Conservation (phyloP, 2,113 vertebrate species). For the Chaetodon auriga region DNA sequence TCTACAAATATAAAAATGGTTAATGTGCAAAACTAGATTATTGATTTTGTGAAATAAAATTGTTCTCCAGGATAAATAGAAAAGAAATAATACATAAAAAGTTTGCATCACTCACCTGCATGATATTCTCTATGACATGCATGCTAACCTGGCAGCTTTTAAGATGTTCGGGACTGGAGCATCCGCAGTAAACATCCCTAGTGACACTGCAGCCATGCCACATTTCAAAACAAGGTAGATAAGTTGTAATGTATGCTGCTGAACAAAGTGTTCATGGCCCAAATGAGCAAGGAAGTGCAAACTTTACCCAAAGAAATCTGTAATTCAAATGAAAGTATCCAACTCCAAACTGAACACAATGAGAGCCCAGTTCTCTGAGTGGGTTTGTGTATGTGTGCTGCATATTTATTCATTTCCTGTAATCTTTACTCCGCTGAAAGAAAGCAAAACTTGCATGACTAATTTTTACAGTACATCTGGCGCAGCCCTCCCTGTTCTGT, state of each 20-base stretch:
- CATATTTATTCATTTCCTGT: slow-evolving; percentile 37
- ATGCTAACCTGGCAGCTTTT: background rate
- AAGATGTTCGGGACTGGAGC: background rate
- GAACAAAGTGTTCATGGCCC: background rate
- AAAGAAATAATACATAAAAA: background rate
- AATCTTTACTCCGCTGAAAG: slow-evolving; percentile 26
- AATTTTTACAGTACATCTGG: slow-evolving; percentile 50
- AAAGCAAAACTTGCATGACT: slow-evolving; percentile 47
- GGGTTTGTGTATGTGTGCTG: slow-evolving; percentile 17
- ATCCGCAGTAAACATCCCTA: background rate
- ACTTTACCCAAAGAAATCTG: slow-evolving; percentile 44
- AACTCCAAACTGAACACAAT: slow-evolving; percentile 15
- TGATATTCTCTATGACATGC: background rate
- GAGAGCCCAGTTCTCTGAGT: slow-evolving; percentile 21
- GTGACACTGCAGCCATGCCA: background rate
- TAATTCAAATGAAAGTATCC: slow-evolving; percentile 43
- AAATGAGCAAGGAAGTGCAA: slow-evolving; percentile 21
- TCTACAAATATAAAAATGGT: background rate
- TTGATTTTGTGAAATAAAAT: background rate
- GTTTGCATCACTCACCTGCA: background rate
- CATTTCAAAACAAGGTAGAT: background rate
- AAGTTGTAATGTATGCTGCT: background rate
- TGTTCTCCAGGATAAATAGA: too few relatives aligned
- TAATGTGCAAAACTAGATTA: background rate
- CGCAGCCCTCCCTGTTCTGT: background rate